Evolutionary conservation across 1,140 invertebrate species (phyloP).

Genomic region (Triops longicaudatus): DNA sequence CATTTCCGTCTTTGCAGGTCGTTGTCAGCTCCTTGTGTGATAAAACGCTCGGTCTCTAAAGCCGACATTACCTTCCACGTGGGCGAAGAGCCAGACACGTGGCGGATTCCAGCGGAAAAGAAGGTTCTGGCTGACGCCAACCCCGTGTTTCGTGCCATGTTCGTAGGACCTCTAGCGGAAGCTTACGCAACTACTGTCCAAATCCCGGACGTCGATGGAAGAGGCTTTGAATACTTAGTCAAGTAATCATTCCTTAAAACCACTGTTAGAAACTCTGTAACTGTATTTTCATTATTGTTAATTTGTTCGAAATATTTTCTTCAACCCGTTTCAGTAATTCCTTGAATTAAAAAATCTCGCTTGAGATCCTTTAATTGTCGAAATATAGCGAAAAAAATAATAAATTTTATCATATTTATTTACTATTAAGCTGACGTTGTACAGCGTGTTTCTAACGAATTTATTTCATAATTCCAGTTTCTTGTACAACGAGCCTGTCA

Average conservation of each 20-base stretch:
- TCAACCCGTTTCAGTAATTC: too few relatives aligned
- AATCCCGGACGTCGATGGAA: constrained; percentile 53
- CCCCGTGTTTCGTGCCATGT: constrained; percentile 53
- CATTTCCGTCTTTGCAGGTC: background rate
- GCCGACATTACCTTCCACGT: constrained; percentile 59
- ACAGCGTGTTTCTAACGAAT: constrained; percentile 29
- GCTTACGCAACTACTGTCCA: constrained; percentile 31
- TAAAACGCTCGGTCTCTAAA: background rate
- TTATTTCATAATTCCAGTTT: constrained; percentile 40
- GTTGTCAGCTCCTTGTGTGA: background rate
- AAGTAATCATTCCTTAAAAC: constrained; percentile 40
- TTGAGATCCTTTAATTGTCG: too few relatives aligned
- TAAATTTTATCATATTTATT: too few relatives aligned
- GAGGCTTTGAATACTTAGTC: constrained; percentile 58
- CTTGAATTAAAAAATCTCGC: too few relatives aligned
- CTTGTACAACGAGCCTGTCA: constrained; percentile 52
- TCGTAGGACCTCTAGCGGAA: constrained; percentile 37
- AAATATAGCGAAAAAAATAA: too few relatives aligned
- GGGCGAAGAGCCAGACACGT: constrained; percentile 48
- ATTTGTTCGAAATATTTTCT: too few relatives aligned
- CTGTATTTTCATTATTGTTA: too few relatives aligned
- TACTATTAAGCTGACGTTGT: constrained; percentile 30
- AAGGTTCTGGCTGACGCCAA: constrained; percentile 51
- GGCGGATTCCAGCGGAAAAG: constrained; percentile 57
- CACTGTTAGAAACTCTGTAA: background rate